Evolutionary conservation across 2,113 vertebrate species (phyloP).

Genomic region (Lepus americanus): DNA sequence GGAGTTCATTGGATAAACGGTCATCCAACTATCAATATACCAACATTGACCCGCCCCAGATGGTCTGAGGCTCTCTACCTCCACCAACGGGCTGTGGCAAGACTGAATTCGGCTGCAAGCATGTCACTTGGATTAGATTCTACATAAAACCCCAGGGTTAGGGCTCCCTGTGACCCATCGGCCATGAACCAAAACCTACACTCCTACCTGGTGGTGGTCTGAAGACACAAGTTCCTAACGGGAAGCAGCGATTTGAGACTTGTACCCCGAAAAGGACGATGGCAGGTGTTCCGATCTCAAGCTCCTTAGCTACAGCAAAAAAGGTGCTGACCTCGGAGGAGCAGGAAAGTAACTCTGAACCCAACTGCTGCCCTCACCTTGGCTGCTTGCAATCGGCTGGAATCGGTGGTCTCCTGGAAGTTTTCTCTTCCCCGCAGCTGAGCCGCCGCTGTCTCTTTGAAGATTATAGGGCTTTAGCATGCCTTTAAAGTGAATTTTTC

Average conservation of each 20-base stretch:
- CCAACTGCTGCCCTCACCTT: not conserved
- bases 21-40: not conserved
- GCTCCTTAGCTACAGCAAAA: too few relatives aligned
- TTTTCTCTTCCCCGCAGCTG: constrained; percentile 73
- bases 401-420: not conserved
- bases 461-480: constrained; percentile 88
- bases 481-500: constrained; percentile 89
- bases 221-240: not conserved
- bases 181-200: accelerated
- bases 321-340: not conserved
- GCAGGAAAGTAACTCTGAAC: not conserved
- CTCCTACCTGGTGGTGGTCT: not conserved
- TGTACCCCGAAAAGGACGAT: not conserved
- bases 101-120: accelerated
- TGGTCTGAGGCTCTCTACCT: not conserved
- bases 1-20: not conserved
- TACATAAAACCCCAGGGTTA: not conserved
- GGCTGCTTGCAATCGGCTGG: not conserved
- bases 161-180: accelerated
- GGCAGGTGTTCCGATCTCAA: accelerated
- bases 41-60: not conserved
- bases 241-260: not conserved
- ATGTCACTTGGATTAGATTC: not conserved
- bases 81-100: accelerated
- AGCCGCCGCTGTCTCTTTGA: constrained; percentile 87